Evolutionary conservation across 2,797 vertebrate genomes (phyloP), one percentile per base, ranked within the genome.

Genomic region (Girardinus metallicus): DNA sequence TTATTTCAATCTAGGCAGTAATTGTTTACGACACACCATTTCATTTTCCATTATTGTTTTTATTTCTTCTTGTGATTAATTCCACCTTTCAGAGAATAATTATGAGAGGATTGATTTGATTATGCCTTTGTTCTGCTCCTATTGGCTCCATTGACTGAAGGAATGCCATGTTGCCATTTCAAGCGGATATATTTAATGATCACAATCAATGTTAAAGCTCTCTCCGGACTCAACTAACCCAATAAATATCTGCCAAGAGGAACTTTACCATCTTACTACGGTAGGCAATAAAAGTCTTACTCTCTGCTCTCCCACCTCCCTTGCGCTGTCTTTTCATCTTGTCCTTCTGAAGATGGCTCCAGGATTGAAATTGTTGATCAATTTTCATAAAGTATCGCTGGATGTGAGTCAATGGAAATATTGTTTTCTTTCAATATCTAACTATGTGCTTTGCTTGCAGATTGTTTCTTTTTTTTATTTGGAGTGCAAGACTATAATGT

Each of bases 131-230:
- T 93, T 94, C 93, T 93, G 80, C 89, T 94, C 83, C 92, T 93
- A 92, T 92, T 83, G 95, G 93, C 92, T 89, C 89, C 91, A 93
- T 93, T 93, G 94, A 94, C 90, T 88, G 94, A 94, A 92, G 90
- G 93, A 94, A 93, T 89, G 94, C 95, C 92, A 93, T 94, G 94
- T 94, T 93, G 94, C 95, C 93, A 94, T 96, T 96, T 95, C 87
- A 76, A 92, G 92, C 93, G 94, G 95, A 96, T 96, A 95, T 96
- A 95, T 95, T 96, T 96, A 96, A 96, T 95, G 95, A 96, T 96
- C 95, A 95, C 94, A 95, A 96, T 96, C 96, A 96, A 96, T 96
- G 93, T 95, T 94, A 95, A 93, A 94, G 93, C 94, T 96, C 95
- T 95, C 95, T 91, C 93, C 88, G 94, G 95, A 95, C 94, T 92